Percentiles rank a stretch among this genome's conserved stretches.
These are phyloP conservation scores for Chionis minor DNA, from an alignment of 2,113 vertebrate species.

Conservation along the genomic window DNA sequence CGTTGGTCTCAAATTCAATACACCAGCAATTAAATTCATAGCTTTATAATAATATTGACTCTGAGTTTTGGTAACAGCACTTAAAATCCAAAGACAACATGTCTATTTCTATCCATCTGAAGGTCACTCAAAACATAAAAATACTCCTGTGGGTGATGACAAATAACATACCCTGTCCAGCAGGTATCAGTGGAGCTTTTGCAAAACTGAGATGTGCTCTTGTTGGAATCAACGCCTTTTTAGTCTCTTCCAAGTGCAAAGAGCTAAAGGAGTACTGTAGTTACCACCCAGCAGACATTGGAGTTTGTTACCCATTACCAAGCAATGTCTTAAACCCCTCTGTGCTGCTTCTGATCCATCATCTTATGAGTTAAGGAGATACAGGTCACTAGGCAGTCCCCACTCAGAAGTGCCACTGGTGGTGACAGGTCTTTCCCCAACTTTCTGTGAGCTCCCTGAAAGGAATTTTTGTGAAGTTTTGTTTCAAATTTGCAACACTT, in stretches of 20 bases:
- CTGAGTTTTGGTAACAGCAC: not conserved
- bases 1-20: not conserved
- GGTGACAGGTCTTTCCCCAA: not conserved
- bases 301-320: not conserved
- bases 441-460: not conserved
- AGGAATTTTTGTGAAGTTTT: not conserved
- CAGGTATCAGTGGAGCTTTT: not conserved
- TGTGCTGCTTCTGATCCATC: not conserved
- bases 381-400: not conserved
- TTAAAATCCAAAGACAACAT: fast-evolving
- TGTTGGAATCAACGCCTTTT: not conserved
- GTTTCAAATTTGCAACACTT: not conserved
- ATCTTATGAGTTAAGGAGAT: fast-evolving
- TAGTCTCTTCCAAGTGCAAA: not conserved
- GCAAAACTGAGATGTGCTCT: fast-evolving
- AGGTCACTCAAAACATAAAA: not conserved
- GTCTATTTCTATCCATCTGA: not conserved
- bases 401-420: not conserved
- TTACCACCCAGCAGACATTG: too few species aligned
- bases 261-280: not conserved
- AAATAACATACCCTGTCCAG: not conserved
- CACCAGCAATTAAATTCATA: not conserved
- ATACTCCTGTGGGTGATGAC: fast-evolving
- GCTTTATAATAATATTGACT: not conserved
- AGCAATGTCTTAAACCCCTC: not conserved